Conservation (phyloP, 2,888 invertebrate genomes). For the Chelonus formosanus region DNA sequence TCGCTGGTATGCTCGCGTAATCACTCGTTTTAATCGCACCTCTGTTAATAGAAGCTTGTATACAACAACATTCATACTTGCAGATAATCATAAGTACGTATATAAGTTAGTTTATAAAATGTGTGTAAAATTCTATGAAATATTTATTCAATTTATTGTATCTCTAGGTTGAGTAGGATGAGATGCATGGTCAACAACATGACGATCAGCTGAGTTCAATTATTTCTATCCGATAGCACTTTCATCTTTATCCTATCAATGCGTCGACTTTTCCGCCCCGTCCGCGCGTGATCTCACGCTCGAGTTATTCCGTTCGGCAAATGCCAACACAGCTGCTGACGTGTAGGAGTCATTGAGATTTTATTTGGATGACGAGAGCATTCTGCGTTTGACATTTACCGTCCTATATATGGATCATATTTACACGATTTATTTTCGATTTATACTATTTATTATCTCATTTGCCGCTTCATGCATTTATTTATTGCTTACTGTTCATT, state of each 20-base stretch:
- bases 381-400: neutral
- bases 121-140: no score
- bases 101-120: neutral
- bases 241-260: constrained; percentile 16
- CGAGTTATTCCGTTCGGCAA: constrained; percentile 19
- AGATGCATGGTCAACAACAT: neutral
- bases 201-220: constrained; percentile 23
- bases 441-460: no score
- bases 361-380: neutral
- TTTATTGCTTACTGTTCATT: no score
- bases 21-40: constrained; percentile 54
- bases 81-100: constrained; percentile 5
- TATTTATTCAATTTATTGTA: neutral
- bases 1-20: constrained; percentile 53
- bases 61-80: neutral
- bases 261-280: constrained; percentile 23
- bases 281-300: constrained; percentile 23
- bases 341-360: constrained; percentile 3
- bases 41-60: constrained; percentile 35
- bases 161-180: constrained; percentile 4
- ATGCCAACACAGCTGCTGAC: constrained; percentile 10
- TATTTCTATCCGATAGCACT: constrained; percentile 19
- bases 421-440: no score
- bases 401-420: no score
- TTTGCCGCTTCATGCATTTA: no score